A percentile compares a stretch with the other conserved stretches of the same genome.
Conservation (phyloP, 2,888 invertebrate genomes). For the Torymus texanus region DNA sequence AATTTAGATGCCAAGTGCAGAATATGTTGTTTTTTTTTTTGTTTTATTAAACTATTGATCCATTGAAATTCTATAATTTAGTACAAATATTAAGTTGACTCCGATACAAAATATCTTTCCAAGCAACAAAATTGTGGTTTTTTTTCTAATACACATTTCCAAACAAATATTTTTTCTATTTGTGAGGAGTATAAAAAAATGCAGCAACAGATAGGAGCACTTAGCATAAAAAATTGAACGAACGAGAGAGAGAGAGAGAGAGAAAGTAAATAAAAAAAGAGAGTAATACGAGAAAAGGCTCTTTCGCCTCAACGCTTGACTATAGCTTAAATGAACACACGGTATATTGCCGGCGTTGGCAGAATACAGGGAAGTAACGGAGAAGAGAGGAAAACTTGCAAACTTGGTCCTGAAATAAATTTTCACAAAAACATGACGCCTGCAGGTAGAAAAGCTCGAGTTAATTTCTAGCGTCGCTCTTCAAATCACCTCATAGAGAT, state of each 20-base stretch:
- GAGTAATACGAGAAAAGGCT: conserved; percentile 49
- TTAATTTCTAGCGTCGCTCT: conserved; percentile 52
- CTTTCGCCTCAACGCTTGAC: conserved; percentile 46
- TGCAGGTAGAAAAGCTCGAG: conserved; percentile 54
- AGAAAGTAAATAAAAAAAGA: conserved; percentile 5
- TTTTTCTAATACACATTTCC: too few relatives aligned
- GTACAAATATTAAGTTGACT: too few relatives aligned
- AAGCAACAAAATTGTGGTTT: too few relatives aligned
- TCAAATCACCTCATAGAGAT: conserved; percentile 47
- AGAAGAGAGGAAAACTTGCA: conserved; percentile 27
- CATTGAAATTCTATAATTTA: too few relatives aligned
- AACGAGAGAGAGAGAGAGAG: background rate
- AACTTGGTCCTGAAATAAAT: conserved; percentile 59
- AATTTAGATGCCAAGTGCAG: too few relatives aligned
- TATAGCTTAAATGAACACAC: conserved; percentile 41
- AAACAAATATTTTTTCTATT: too few relatives aligned
- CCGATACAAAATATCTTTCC: too few relatives aligned
- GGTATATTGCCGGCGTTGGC: background rate
- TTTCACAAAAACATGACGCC: conserved; percentile 60
- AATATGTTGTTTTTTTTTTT: too few relatives aligned
- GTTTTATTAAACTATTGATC: too few relatives aligned
- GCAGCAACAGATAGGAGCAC: background rate
- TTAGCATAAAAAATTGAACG: conserved; percentile 4
- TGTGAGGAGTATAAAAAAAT: background rate
- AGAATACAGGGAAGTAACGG: conserved; percentile 1